Conservation (phyloP, 2,888 invertebrate species). For the Shargacucullia verbasci region DNA sequence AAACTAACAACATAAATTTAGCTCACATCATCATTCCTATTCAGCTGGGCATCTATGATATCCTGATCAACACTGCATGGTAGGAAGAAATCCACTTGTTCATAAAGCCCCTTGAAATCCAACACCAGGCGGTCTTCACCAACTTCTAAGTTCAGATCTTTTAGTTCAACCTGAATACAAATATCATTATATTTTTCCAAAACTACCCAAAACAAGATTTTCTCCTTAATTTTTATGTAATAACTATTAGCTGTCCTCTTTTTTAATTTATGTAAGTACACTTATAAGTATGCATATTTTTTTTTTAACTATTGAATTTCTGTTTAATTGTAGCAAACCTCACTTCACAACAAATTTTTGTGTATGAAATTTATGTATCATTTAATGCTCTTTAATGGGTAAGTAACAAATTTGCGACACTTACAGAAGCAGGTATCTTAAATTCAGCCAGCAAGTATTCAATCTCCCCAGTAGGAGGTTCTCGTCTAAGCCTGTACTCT, state of each 20-base stretch:
- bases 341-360: too few relatives aligned
- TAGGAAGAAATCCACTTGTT: constrained; percentile 91
- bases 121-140: constrained; percentile 93
- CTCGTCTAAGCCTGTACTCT: constrained; percentile 89
- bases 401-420: constrained; percentile 53
- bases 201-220: too few relatives aligned
- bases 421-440: constrained; percentile 89
- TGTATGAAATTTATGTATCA: too few relatives aligned
- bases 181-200: too few relatives aligned
- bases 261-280: too few relatives aligned
- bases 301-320: too few relatives aligned
- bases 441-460: constrained; percentile 90
- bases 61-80: constrained; percentile 91
- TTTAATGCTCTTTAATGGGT: too few relatives aligned
- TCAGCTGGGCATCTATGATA: constrained; percentile 77
- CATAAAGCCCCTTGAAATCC: constrained; percentile 89
- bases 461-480: constrained; percentile 87
- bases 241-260: too few relatives aligned
- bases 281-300: too few relatives aligned
- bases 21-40: constrained; percentile 83
- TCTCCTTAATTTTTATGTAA: too few relatives aligned
- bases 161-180: constrained; percentile 85
- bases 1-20: neutral
- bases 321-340: too few relatives aligned
- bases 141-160: constrained; percentile 91